A percentile compares a stretch with the other conserved stretches of the same genome.
These are phyloP conservation scores for Melierax canorus DNA, from an alignment of 2,113 vertebrate genomes.

Conservation along the genomic window DNA sequence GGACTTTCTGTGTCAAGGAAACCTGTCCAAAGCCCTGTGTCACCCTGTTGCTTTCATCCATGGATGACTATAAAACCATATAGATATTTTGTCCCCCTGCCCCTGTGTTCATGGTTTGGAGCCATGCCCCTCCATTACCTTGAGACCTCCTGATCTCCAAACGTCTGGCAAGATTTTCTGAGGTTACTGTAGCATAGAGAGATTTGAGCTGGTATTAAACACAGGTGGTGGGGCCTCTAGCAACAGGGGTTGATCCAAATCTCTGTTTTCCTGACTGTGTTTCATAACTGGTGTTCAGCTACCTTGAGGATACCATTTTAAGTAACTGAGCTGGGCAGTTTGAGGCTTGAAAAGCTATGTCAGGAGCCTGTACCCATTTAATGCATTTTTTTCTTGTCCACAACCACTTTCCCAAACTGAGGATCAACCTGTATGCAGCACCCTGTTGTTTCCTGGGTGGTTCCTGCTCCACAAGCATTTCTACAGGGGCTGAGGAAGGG, in stretches of 20 bases:
- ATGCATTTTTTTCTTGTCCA: neutral
- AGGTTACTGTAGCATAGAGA: neutral
- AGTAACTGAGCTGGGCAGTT: neutral
- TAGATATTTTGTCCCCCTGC: neutral
- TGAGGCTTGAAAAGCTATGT: neutral
- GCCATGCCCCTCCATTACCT: neutral
- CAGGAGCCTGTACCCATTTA: neutral
- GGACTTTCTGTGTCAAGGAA: neutral
- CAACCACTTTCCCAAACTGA: neutral
- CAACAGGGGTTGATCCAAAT: neutral
- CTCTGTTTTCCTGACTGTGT: neutral
- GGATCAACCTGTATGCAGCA: neutral
- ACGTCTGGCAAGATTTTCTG: neutral
- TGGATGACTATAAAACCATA: neutral
- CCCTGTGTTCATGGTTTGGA: neutral
- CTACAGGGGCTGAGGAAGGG: neutral
- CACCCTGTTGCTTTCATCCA: neutral
- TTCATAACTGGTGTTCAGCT: neutral
- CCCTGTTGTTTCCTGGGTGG: neutral
- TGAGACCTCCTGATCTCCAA: neutral
- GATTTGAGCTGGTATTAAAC: neutral
- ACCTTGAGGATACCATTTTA: neutral
- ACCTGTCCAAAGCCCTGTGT: neutral
- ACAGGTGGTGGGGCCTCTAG: neutral
- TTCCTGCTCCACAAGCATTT: neutral